These are phyloP conservation scores for Xanthorhoe spadicearia DNA, from an alignment of 2,888 invertebrate genomes.

Conservation along the genomic window DNA sequence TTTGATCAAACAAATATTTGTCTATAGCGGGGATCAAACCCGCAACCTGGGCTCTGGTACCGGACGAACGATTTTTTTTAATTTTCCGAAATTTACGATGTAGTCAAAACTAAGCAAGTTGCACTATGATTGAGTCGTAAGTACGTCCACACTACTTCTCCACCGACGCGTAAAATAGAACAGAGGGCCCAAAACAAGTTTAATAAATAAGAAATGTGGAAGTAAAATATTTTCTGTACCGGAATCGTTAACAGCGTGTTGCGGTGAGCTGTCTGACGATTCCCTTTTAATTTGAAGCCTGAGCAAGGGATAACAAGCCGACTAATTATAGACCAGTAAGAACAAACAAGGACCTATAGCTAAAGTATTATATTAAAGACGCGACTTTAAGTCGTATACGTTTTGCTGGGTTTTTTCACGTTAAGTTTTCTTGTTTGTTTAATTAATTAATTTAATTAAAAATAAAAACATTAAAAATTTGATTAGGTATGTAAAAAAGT, in stretches of 20 bases:
- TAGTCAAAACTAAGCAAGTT: too few relatives aligned
- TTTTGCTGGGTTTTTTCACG: too few relatives aligned
- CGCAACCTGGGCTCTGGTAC: too few relatives aligned
- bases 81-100: too few relatives aligned
- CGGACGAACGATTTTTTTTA: too few relatives aligned
- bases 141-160: conserved; percentile 61
- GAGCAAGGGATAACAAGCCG: conserved; percentile 80
- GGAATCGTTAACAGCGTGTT: conserved; percentile 82
- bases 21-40: too few relatives aligned
- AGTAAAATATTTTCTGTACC: conserved; percentile 82
- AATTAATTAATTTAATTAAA: too few relatives aligned
- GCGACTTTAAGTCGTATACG: conserved; percentile 25
- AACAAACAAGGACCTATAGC: conserved; percentile 76
- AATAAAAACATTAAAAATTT: too few relatives aligned
- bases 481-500: too few relatives aligned
- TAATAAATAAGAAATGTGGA: conserved; percentile 83
- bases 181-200: conserved; percentile 77
- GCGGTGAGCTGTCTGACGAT: conserved; percentile 74
- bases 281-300: conserved; percentile 81
- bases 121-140: background rate
- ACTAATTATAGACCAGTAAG: conserved; percentile 79
- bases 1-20: too few relatives aligned
- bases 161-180: conserved; percentile 64
- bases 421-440: too few relatives aligned
- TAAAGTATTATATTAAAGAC: conserved; percentile 51